phyloP scores from a whole-genome alignment of 2,888 invertebrate species.

The Apotomis betuletana region DNA sequence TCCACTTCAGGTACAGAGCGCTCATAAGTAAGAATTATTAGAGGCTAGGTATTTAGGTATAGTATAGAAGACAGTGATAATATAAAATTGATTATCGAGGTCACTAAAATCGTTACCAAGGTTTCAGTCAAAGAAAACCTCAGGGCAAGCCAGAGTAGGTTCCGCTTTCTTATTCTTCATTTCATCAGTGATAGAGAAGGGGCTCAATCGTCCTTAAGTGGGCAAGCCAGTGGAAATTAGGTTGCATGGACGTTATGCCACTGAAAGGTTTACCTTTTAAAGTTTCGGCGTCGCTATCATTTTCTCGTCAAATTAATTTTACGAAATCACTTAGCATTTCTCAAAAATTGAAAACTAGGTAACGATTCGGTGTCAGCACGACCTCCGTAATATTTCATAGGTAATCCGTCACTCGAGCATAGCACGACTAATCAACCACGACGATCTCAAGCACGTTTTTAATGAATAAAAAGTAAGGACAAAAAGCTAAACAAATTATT shows the following conservation, averaged over 20 bases:
- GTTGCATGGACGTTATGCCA: no score
- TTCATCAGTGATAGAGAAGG: no score
- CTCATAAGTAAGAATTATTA: no score
- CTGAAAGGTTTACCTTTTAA: not conserved
- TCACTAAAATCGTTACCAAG: no score
- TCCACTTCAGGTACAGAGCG: not conserved
- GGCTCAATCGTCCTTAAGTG: no score
- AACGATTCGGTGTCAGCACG: constrained; percentile 44
- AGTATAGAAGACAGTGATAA: no score
- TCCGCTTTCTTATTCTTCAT: no score
- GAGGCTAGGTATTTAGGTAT: no score
- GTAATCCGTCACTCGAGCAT: constrained; percentile 53
- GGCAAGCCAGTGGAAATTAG: no score
- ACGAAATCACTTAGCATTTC: constrained; percentile 23
- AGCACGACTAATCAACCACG: constrained; percentile 42
- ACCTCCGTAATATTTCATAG: constrained; percentile 54
- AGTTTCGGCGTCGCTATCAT: not conserved
- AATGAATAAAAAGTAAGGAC: constrained; percentile 23
- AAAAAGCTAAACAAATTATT: constrained; percentile 1
- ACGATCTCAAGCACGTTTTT: constrained; percentile 36
- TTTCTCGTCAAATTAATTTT: constrained; percentile 23
- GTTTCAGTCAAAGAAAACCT: no score
- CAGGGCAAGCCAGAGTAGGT: no score
- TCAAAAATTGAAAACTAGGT: constrained; percentile 37
- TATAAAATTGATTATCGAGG: no score